phyloP scores from a whole-genome alignment of 2,797 vertebrate genomes.

The Sitta carolinensis region DNA sequence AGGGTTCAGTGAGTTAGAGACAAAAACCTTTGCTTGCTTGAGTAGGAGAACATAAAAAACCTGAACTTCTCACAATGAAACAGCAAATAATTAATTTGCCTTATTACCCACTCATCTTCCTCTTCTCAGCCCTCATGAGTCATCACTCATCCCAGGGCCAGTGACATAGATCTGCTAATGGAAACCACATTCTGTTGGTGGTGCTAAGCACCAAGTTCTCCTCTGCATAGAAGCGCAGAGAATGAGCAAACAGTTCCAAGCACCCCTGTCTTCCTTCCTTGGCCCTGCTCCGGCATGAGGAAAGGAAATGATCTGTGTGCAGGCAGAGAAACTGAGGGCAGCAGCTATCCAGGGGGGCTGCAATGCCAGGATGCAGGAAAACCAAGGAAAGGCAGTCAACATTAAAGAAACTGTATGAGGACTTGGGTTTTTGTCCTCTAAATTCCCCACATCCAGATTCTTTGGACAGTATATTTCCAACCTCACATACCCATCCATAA shows the following conservation, averaged over 20 bases:
- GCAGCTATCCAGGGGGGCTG: background rate
- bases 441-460: background rate
- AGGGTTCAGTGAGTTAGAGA: background rate
- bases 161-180: background rate
- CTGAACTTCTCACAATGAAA: background rate
- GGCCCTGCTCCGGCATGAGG: background rate
- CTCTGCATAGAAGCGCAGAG: background rate
- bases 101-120: background rate
- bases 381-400: background rate
- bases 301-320: background rate
- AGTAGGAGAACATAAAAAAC: background rate
- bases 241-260: background rate
- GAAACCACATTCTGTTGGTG: background rate
- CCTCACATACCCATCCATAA: background rate
- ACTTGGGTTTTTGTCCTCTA: background rate
- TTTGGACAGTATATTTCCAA: background rate
- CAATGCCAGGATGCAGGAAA: background rate
- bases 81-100: background rate
- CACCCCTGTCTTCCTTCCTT: background rate
- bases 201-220: background rate
- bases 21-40: background rate
- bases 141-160: background rate
- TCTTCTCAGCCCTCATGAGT: background rate
- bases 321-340: background rate
- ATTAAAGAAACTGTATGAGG: background rate